Percentiles rank a stretch among this genome's conserved stretches.
These are phyloP conservation scores for Gulo gulo DNA, from an alignment of 2,113 vertebrate genomes.

Conservation along the genomic window DNA sequence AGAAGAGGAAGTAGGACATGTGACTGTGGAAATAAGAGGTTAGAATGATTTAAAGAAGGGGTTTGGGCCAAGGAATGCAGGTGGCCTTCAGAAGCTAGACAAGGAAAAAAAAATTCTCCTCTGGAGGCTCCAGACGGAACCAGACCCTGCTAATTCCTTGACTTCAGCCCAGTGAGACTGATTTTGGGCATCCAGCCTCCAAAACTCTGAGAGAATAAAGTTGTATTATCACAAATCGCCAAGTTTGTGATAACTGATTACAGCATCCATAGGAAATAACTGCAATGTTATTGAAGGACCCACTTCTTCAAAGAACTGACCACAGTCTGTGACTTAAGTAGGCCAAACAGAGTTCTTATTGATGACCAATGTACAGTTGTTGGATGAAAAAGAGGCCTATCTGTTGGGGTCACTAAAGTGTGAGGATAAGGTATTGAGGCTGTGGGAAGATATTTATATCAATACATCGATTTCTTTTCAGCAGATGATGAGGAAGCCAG, in stretches of 20 bases:
- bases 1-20: neutral
- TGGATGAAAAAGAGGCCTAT: neutral
- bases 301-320: neutral
- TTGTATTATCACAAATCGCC: neutral
- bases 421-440: neutral
- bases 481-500: neutral
- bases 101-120: neutral
- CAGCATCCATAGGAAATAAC: neutral
- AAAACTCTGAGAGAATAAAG: neutral
- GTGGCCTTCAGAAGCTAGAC: neutral
- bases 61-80: neutral
- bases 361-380: neutral
- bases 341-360: neutral
- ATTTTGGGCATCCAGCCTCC: neutral
- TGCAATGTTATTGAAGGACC: neutral
- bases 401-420: neutral
- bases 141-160: neutral
- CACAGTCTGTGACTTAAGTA: neutral
- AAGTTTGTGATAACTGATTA: slow-evolving; percentile 1
- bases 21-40: neutral
- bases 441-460: neutral
- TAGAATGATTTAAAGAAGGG: neutral
- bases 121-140: neutral
- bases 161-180: neutral
- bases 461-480: neutral